Evolutionary conservation across 2,888 invertebrate species (phyloP), one percentile per base, ranked within the genome.

Genomic region (Thera britannica): DNA sequence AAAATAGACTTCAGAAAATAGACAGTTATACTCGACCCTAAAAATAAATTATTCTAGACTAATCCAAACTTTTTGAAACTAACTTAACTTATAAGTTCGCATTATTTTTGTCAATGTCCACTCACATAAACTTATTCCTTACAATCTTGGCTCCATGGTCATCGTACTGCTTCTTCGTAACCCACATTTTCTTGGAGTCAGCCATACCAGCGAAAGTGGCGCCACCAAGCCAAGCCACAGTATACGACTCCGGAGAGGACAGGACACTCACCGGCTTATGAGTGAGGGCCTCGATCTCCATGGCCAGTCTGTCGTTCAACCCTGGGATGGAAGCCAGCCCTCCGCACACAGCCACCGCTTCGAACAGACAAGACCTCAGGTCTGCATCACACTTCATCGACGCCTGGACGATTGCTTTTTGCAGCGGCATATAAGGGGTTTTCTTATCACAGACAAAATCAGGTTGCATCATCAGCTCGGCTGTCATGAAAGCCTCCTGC

Each of bases 151-250:
- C 81, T 0, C 92, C 92, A 1, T 86, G 75, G 2, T 93, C 92
- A 23, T 91, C 90, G 57, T 77, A 93, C 62, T 90, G 89, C 36
- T 83, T 84, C 70, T 86, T 88, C 0, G 74, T 72, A 0, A 93
- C 78, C 86, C 87, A 91, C 59, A 90, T 68, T 58, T 83, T 86
- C 3, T 77, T 70, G 0, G 86, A 72, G 0, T 80, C 88, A 0
- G 77, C 46, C 63, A 92, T 81, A 0, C 86, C 85, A 2, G 90
- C 89, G 58, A 90, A 92, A 0, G 85, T 85, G 0, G 93, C 86
- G 3, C 87, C 93, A 0, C 93, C 93, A 12, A 92, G 72, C 92
- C 92, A 92, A 0, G 87, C 44, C 0, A 86, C 74, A 0, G 86
- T 80, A 49, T 87, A 87, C 0, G 86, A 73, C 71, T 93, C 92